Percentiles rank a stretch among this genome's conserved stretches.
phyloP scores from a whole-genome alignment of 2,888 invertebrate species.

The Sepioteuthis lessoniana region DNA sequence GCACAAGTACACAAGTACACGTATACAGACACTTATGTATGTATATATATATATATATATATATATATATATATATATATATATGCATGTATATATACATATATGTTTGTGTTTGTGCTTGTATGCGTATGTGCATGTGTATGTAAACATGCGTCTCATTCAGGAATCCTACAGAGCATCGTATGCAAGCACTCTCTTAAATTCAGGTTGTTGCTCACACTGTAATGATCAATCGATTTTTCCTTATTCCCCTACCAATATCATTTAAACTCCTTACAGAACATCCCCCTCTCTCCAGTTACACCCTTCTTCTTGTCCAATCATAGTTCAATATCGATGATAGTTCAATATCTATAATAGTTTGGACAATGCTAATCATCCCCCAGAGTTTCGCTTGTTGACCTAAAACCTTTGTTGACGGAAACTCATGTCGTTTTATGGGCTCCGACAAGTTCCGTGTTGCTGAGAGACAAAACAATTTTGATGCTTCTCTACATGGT shows the following conservation, averaged over 20 bases:
- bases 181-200: background rate
- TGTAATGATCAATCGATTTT: background rate
- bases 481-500: background rate
- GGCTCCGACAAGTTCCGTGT: background rate
- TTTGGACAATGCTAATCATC: background rate
- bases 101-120: too few relatives aligned
- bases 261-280: background rate
- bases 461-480: background rate
- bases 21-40: too few relatives aligned
- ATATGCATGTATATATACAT: too few relatives aligned
- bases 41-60: too few relatives aligned
- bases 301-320: background rate
- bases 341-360: background rate
- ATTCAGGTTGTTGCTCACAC: too few relatives aligned
- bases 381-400: background rate
- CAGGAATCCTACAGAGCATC: background rate
- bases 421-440: background rate
- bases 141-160: too few relatives aligned
- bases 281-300: background rate
- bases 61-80: too few relatives aligned
- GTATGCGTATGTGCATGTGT: too few relatives aligned
- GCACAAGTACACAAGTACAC: too few relatives aligned
- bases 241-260: background rate
- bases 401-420: background rate
- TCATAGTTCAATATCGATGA: background rate